phyloP scores from a whole-genome alignment of 2,113 vertebrate genomes.

The Tonatia bakeri region DNA sequence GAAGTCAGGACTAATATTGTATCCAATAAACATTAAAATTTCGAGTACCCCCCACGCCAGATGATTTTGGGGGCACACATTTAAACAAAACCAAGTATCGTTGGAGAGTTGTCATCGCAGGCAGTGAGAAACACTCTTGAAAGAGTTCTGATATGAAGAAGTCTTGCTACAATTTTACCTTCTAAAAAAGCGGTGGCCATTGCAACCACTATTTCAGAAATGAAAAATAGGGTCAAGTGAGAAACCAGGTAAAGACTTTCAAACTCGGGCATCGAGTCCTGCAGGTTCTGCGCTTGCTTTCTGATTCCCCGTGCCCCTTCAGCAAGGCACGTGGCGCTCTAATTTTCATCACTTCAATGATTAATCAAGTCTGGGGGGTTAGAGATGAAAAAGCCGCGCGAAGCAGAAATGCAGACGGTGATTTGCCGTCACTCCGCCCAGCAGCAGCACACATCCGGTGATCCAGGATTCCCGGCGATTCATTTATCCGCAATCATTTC shows the following conservation, averaged over 20 bases:
- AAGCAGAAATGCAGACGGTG: not conserved
- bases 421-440: not conserved
- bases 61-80: not conserved
- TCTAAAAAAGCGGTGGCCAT: not conserved
- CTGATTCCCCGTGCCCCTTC: not conserved
- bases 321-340: not conserved
- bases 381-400: not conserved
- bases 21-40: not conserved
- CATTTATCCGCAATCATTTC: conserved; percentile 63
- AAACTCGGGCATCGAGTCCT: not conserved
- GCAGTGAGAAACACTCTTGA: not conserved
- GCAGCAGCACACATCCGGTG: not conserved
- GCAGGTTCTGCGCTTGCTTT: not conserved
- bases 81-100: not conserved
- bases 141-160: not conserved
- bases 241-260: not conserved
- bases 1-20: not conserved
- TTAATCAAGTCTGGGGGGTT: conserved; percentile 22
- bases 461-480: conserved; percentile 26
- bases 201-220: conserved; percentile 28
- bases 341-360: conserved; percentile 33
- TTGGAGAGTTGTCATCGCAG: not conserved
- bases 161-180: not conserved
- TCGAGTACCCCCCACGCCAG: not conserved
- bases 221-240: not conserved